Conservation (phyloP, 2,888 invertebrate genomes). For the Galerucella nymphaeae region DNA sequence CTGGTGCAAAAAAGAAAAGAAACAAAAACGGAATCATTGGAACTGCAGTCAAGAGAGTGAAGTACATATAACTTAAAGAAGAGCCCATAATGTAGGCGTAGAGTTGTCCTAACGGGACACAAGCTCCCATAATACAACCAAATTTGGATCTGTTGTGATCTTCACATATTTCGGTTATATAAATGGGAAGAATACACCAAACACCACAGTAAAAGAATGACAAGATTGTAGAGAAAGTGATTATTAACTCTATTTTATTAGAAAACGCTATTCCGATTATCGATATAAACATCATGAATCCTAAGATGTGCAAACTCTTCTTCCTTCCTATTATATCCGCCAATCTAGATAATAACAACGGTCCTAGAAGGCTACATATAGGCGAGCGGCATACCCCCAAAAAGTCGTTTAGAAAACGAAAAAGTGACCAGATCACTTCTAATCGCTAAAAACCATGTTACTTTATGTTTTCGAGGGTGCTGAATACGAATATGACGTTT, state of each 20-base stretch:
- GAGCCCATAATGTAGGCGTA: constrained; percentile 23
- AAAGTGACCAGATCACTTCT: no score
- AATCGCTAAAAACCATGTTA: no score
- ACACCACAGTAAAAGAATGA: background rate
- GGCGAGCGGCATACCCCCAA: no score
- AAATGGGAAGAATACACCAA: constrained; percentile 4
- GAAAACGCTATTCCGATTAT: constrained; percentile 37
- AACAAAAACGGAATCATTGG: constrained; percentile 10
- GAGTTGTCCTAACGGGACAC: constrained; percentile 17
- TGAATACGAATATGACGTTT: no score
- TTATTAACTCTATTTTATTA: constrained; percentile 19
- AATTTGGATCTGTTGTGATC: no score
- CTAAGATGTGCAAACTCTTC: constrained; percentile 71
- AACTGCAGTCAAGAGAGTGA: constrained; percentile 18
- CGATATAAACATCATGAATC: constrained; percentile 72
- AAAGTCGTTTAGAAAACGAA: no score
- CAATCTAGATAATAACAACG: constrained; percentile 35
- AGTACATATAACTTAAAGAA: constrained; percentile 19
- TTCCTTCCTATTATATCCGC: constrained; percentile 68
- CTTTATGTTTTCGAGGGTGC: no score
- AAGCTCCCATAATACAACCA: constrained; percentile 12
- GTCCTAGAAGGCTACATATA: constrained; percentile 40
- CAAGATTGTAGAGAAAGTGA: constrained; percentile 10
- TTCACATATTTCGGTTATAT: no score
- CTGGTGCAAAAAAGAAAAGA: constrained; percentile 1